Evolutionary conservation across 30 jellyfish, hydroid and myxozoan genomes (phyloP).

Genomic region (Cassiopea andromeda): DNA sequence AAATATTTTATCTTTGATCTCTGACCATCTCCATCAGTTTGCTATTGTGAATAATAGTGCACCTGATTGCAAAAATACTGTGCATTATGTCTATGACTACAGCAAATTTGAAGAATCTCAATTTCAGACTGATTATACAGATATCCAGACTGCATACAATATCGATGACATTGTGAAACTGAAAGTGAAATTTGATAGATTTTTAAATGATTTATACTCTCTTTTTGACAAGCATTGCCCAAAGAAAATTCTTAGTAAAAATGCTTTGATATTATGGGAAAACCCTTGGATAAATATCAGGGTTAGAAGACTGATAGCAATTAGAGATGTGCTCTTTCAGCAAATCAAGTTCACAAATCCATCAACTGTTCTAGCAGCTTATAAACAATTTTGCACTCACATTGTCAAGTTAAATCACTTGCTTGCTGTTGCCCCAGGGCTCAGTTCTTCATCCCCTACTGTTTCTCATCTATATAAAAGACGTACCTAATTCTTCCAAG

Average conservation of each 20-base stretch:
- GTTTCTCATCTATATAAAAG: no score
- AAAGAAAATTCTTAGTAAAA: conserved; percentile 1
- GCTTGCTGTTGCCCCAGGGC: no score
- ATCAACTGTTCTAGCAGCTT: conserved; percentile 5
- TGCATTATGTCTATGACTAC: conserved; percentile 5
- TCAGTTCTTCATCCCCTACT: no score
- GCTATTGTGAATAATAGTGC: background rate
- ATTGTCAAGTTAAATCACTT: no score
- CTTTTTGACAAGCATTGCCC: conserved; percentile 44
- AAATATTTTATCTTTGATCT: conserved; percentile 8
- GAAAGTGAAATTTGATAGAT: conserved; percentile 12
- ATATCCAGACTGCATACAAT: background rate
- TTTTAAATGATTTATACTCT: background rate
- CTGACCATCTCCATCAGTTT: conserved; percentile 13
- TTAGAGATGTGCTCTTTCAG: conserved; percentile 5
- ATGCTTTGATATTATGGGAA: background rate
- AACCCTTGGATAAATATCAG: conserved; percentile 9
- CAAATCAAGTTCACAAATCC: background rate
- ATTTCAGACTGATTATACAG: conserved; percentile 30
- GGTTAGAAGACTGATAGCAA: background rate
- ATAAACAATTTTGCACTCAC: background rate
- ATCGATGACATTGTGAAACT: conserved; percentile 9
- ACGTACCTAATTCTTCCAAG: no score
- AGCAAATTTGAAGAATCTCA: background rate
- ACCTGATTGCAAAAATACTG: conserved; percentile 10